Evolutionary conservation across 92 coral and sea anemone genomes (phyloP), one percentile per base, ranked within the genome.

Genomic region (Muricea muricata): DNA sequence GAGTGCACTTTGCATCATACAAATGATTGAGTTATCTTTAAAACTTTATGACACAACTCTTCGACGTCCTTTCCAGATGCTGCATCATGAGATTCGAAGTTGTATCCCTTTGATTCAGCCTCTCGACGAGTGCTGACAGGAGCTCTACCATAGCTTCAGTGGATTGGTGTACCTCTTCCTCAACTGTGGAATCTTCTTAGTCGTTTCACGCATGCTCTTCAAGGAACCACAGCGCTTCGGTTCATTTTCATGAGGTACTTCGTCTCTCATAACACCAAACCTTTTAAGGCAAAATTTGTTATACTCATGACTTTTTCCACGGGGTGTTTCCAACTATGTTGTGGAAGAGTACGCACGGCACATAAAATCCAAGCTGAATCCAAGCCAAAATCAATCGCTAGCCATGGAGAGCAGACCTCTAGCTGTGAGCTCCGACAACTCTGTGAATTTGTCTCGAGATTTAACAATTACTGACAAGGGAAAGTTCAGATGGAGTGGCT

Each of bases 21-120:
- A n/a, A n/a, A n/a, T n/a, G n/a, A n/a, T n/a, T n/a, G n/a, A n/a
- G 25, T 9, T 83, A 83, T 81, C 73, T 83, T 83, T 67, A 81
- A 66, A 33, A 81, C 86, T 65, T 81, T 60, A 11, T 81, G 42
- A 78, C 86, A 81, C 11, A 81, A 79, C 45, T 13, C 40, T 13
- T 67, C 78, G 25, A 68, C 68, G 79, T 81, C 79, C 28, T 66
- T 52, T 24, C 45, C 86, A 9, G 86, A 67, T 26, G 86, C 79
- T 47, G 79, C 78, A 35, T 81, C 78, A 17, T 25, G 2, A 3
- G 63, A 35, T 37, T 81, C 14, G 57, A 81, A 81, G 60, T 68
- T 18, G 58, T 81, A 67, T 8, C 68, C 86, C 48, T 81, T 81
- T 78, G 68, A 42, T 40, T 81, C 26, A 81, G 26, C 66, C 86